Percentiles rank a stretch among this genome's conserved stretches.
phyloP scores from a whole-genome alignment of 1,140 invertebrate species.

The Leucophenga varia region DNA sequence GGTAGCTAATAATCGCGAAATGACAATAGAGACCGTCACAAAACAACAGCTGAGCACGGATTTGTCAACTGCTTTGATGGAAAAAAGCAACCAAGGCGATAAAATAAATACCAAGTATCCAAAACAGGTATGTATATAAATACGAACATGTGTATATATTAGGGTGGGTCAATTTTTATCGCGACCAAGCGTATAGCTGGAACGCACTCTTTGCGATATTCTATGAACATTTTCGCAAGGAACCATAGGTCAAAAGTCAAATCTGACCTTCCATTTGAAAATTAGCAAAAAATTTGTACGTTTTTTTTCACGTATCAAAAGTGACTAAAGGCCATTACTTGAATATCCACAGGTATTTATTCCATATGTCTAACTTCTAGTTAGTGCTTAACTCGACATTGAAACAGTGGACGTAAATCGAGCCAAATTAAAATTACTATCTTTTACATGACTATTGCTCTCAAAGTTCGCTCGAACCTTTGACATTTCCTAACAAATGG shows the following conservation, averaged over 20 bases:
- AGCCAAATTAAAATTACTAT: too few relatives aligned
- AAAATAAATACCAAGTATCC: conserved; percentile 20
- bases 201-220: not conserved
- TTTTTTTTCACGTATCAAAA: too few relatives aligned
- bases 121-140: conserved; percentile 16
- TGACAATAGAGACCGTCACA: not conserved
- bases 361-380: too few relatives aligned
- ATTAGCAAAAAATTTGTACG: too few relatives aligned
- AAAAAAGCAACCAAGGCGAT: conserved; percentile 19
- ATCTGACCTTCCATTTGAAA: conserved; percentile 4
- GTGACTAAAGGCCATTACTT: too few relatives aligned
- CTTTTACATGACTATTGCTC: too few relatives aligned
- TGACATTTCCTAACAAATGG: too few relatives aligned
- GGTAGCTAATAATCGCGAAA: conserved; percentile 4
- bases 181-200: not conserved
- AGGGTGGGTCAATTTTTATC: not conserved
- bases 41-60: conserved; percentile 1
- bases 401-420: too few relatives aligned
- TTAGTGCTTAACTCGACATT: too few relatives aligned
- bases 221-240: not conserved
- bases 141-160: not conserved
- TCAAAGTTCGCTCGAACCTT: too few relatives aligned
- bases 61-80: too few relatives aligned
- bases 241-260: conserved; percentile 5
- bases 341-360: too few relatives aligned